Base-by-base conservation (phyloP, 2,113 vertebrate genomes). In the Emydura subglobosa region DNA sequence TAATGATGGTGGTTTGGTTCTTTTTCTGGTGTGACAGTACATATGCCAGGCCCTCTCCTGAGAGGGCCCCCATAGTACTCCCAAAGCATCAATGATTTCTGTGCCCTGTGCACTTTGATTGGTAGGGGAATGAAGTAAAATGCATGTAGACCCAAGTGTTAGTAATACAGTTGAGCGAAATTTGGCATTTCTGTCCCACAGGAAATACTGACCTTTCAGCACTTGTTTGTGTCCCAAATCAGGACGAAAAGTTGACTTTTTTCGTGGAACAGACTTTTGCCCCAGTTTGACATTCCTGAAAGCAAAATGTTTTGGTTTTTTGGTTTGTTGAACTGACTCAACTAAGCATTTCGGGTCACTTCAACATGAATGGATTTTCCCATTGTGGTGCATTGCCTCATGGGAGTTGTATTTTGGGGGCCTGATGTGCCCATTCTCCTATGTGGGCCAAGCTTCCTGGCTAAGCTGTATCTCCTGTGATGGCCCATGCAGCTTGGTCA, bases 351-450 rank as follows among this genome's bases (percentile, higher is more conserved):
- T 53, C 0, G 42, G 79, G 61, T 51, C 82, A 76, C 6, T 50
- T 88, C 53, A 50, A 68, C 57, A 65, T 29, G 44, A 61, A 57
- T 57, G 13, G 2, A 5, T 89, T 93, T 94, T 65, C 19, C 6
- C 49, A 0, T 0, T 0, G 10, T 57, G 68, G 9, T 93, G 72
- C 72, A 50, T 51, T 87, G 31, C 0, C 0, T 11, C 50, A 51
- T 34, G 42, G 10, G 61, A 87, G 10, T 44, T 82, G 34, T 6
- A 6, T 92, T 31, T 76, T 1, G 0, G 31, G 34, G 2, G 0
- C 1, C 34, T 92, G 34, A 16, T 68, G 34, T 17, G 8, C 34
- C 34, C 16, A 21, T 68, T n/a, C 34, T 68, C 65, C 17, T 17
- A 68, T 68, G n/a, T 68, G 65, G 19, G 34, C 17, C 34, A 68